phyloP scores from a whole-genome alignment of 2,113 vertebrate species.

The Leucosticte australis region DNA sequence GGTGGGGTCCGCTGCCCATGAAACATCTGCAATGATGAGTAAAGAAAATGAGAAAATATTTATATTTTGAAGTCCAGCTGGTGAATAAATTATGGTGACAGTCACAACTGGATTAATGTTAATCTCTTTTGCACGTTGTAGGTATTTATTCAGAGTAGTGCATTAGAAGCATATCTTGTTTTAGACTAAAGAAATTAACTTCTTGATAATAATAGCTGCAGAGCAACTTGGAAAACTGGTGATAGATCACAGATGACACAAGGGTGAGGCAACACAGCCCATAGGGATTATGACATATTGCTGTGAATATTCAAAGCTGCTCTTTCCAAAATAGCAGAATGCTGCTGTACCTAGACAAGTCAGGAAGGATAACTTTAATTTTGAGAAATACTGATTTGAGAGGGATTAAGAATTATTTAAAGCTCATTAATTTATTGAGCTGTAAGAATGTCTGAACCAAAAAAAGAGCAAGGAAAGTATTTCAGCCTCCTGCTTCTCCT shows the following conservation, averaged over 20 bases:
- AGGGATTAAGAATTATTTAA: not conserved
- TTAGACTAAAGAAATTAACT: not conserved
- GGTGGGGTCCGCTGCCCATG: not conserved
- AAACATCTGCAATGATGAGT: not conserved
- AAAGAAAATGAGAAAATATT: not conserved
- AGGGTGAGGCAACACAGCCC: not conserved
- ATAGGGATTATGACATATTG: conserved; percentile 16
- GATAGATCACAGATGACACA: not conserved
- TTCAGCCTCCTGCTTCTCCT: not conserved
- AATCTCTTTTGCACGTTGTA: not conserved
- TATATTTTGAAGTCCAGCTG: not conserved
- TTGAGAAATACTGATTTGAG: not conserved
- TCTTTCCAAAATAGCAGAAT: not conserved
- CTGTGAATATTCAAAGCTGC: conserved; percentile 11
- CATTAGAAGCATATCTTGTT: not conserved
- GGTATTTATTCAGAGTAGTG: not conserved
- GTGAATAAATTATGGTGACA: not conserved
- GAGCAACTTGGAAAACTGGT: not conserved
- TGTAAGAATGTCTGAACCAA: not conserved
- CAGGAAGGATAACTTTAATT: not conserved
- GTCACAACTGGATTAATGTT: not conserved
- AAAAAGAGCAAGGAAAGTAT: not conserved
- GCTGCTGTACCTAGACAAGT: not conserved
- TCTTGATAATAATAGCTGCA: not conserved
- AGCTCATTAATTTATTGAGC: not conserved